A percentile compares a stretch with the other conserved stretches of the same genome.
Conservation (phyloP, 2,888 invertebrate species). For the Trachelus troglodyta region DNA sequence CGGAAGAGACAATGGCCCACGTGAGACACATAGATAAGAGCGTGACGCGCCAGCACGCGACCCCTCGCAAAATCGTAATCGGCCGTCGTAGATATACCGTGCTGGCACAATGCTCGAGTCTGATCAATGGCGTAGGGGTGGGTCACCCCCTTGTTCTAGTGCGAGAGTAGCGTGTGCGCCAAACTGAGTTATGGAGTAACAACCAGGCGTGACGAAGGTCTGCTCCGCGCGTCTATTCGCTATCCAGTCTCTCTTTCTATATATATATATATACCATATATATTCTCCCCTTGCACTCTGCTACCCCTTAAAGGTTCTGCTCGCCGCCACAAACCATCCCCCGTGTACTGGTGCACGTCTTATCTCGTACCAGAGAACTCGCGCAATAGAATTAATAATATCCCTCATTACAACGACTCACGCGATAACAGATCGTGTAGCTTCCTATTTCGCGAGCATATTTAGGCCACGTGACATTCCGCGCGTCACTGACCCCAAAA, state of each 20-base stretch:
- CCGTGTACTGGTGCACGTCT: slow-evolving; percentile 24
- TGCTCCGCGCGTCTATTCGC: slow-evolving; percentile 13
- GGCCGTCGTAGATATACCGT: neutral
- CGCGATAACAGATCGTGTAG: slow-evolving; percentile 45
- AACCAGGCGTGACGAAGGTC: slow-evolving; percentile 32
- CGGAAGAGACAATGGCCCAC: neutral
- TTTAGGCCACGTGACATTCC: neutral
- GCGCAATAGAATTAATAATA: slow-evolving; percentile 49
- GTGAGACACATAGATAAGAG: neutral
- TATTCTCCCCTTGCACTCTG: too few relatives aligned
- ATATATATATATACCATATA: too few relatives aligned
- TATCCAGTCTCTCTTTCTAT: neutral
- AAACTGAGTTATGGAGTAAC: slow-evolving; percentile 44
- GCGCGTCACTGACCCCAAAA: too few relatives aligned
- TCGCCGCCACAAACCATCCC: slow-evolving; percentile 8
- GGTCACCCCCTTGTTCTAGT: neutral
- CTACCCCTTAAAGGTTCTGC: too few relatives aligned
- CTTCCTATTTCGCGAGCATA: slow-evolving; percentile 45
- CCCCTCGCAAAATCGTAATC: slow-evolving; percentile 10
- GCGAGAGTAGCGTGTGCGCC: slow-evolving; percentile 14
- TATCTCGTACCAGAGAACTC: slow-evolving; percentile 41
- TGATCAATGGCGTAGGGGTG: neutral
- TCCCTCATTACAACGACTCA: slow-evolving; percentile 49
- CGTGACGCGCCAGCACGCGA: neutral
- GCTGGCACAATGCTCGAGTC: neutral